Conservation (phyloP, 2,113 vertebrate species). For the Lampris incognitus region DNA sequence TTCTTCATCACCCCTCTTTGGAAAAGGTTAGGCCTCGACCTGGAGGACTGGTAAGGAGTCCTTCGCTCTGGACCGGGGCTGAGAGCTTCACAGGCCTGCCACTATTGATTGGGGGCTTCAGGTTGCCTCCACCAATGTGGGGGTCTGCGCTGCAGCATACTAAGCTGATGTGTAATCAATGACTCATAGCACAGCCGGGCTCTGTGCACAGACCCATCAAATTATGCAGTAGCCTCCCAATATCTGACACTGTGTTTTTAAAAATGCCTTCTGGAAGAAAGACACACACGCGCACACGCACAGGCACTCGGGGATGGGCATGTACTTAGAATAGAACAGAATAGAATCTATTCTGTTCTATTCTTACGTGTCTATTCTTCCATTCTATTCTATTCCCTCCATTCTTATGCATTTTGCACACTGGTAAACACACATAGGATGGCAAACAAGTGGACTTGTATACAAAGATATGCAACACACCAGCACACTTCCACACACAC, state of each 20-base stretch:
- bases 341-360: too few species aligned
- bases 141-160: conserved; percentile 82
- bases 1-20: conserved; percentile 82
- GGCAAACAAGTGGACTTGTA: conserved; percentile 33
- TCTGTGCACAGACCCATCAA: conserved; percentile 76
- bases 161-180: conserved; percentile 86
- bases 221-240: conserved; percentile 77
- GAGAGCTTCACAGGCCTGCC: conserved; percentile 77
- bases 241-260: conserved; percentile 76
- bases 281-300: conserved; percentile 39
- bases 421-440: conserved; percentile 52
- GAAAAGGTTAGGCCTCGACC: conserved; percentile 80
- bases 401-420: background rate
- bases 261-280: conserved; percentile 71
- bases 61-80: conserved; percentile 71
- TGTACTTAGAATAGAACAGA: background rate
- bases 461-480: conserved; percentile 40
- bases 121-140: conserved; percentile 80
- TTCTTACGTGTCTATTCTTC: too few species aligned
- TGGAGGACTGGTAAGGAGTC: conserved; percentile 72
- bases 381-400: too few species aligned
- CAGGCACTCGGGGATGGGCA: background rate
- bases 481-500: conserved; percentile 4
- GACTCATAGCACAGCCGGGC: conserved; percentile 79
- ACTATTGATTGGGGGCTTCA: conserved; percentile 83